phyloP scores from a whole-genome alignment of 2,888 invertebrate species.

The Catotricha subobsoleta region DNA sequence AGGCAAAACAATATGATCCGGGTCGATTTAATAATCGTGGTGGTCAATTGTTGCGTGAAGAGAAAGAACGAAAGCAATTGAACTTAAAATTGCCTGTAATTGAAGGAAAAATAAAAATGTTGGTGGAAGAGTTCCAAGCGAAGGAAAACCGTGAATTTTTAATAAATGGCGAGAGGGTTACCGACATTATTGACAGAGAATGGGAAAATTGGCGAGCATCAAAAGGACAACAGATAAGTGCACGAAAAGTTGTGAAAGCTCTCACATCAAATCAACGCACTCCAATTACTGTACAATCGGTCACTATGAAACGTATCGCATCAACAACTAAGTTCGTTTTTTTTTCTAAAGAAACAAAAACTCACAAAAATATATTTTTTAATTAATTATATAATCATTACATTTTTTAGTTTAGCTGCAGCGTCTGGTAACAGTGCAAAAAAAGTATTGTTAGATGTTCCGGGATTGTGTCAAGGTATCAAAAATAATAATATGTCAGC shows the following conservation, averaged over 20 bases:
- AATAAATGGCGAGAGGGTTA: conserved; percentile 42
- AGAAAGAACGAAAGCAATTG: conserved; percentile 67
- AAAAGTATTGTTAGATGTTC: neutral
- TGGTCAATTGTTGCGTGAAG: conserved; percentile 67
- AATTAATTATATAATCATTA: neutral
- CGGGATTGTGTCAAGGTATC: no score
- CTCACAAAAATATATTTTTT: neutral
- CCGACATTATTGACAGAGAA: conserved; percentile 40
- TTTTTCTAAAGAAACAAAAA: neutral
- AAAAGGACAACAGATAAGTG: conserved; percentile 29
- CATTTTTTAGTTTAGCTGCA: neutral
- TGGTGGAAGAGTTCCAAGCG: conserved; percentile 37
- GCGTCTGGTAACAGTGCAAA: neutral
- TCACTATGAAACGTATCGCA: conserved; percentile 3
- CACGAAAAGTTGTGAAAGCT: conserved; percentile 19
- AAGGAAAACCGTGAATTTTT: conserved; percentile 37
- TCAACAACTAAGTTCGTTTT: conserved; percentile 1
- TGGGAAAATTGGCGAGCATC: conserved; percentile 35
- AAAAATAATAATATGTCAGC: no score
- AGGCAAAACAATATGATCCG: conserved; percentile 58
- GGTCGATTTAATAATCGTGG: conserved; percentile 75
- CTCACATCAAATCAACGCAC: neutral
- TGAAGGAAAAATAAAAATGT: conserved; percentile 41
- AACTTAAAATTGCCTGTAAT: conserved; percentile 53
- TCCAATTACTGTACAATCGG: neutral